phyloP scores from a whole-genome alignment of 2,888 invertebrate species.

The Notocelia uddmanniana region DNA sequence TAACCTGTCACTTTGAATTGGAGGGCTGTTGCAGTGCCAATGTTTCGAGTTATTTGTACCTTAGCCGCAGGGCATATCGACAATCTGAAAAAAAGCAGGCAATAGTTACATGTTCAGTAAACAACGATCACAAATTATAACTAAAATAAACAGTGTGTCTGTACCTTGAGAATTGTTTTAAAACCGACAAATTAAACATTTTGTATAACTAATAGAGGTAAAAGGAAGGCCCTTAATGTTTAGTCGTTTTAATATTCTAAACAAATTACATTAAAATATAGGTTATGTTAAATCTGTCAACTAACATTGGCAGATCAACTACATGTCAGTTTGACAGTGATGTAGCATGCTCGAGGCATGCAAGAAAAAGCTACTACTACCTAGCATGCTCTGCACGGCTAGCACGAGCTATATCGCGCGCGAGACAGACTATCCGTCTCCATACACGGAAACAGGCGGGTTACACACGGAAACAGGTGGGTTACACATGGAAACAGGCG shows the following conservation, averaged over 20 bases:
- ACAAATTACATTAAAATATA: background rate
- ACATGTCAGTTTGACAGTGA: slow-evolving; percentile 9
- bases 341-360: background rate
- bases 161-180: slow-evolving; percentile 75
- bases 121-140: background rate
- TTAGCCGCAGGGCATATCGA: slow-evolving; percentile 62
- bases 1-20: slow-evolving; percentile 76
- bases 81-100: slow-evolving; percentile 62
- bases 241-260: background rate
- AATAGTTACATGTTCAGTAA: slow-evolving; percentile 2
- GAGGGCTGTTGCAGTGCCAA: slow-evolving; percentile 63
- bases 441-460: too few species aligned
- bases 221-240: background rate
- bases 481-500: too few species aligned
- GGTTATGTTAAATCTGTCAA: slow-evolving; percentile 37
- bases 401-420: too few species aligned
- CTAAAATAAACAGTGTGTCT: background rate
- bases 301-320: too few species aligned
- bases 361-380: background rate
- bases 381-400: background rate
- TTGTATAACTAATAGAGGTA: background rate
- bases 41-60: slow-evolving; percentile 61
- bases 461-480: too few species aligned
- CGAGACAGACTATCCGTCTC: too few species aligned
- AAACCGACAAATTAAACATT: slow-evolving; percentile 68